Conservation (phyloP, 2,888 invertebrate species). For the Apodemia zela region DNA sequence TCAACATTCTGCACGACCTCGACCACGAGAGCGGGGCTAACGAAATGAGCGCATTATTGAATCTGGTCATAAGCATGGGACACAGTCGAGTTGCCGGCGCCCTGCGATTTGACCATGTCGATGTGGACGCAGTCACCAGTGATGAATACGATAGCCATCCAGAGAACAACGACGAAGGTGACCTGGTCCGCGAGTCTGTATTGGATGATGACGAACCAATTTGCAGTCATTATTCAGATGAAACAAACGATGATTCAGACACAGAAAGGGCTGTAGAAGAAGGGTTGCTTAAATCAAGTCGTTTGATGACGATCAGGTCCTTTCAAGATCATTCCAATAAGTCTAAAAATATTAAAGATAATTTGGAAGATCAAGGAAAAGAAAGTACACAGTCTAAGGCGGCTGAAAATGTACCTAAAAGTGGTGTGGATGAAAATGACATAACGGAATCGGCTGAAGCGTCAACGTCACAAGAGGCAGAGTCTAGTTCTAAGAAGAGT, state of each 20-base stretch:
- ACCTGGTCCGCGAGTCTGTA: slow-evolving; percentile 19
- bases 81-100: slow-evolving; percentile 66
- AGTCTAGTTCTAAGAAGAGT: slow-evolving; percentile 2
- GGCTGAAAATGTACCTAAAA: not conserved
- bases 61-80: slow-evolving; percentile 69
- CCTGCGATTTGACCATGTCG: slow-evolving; percentile 52
- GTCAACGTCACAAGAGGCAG: not conserved
- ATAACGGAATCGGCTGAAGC: slow-evolving; percentile 4
- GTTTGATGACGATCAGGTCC: not conserved
- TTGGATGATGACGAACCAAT: not conserved
- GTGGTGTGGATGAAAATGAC: not conserved
- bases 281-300: not conserved
- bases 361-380: not conserved
- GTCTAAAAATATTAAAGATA: not conserved
- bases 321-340: not conserved
- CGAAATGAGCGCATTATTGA: slow-evolving; percentile 74
- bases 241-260: not conserved
- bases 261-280: not conserved
- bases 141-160: slow-evolving; percentile 36
- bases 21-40: slow-evolving; percentile 59
- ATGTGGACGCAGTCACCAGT: slow-evolving; percentile 35
- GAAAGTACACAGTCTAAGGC: not conserved
- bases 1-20: slow-evolving; percentile 55
- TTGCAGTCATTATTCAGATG: not conserved
- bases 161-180: not conserved